Conservation (phyloP, 2,113 vertebrate genomes). For the Terrapene triunguis region DNA sequence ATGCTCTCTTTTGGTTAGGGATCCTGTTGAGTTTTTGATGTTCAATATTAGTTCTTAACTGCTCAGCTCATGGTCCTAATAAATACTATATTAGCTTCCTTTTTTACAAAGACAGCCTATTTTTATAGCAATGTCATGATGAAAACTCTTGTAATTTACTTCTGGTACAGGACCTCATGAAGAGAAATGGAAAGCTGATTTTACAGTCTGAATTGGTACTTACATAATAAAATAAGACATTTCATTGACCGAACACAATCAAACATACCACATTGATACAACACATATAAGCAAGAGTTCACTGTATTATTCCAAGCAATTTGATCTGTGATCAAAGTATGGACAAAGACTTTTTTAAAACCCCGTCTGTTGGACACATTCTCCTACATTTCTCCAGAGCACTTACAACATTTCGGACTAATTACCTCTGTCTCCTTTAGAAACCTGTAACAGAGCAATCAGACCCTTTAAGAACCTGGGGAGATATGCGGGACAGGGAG, state of each 20-base stretch:
- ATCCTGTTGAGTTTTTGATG: slow-evolving; percentile 28
- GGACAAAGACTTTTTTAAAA: slow-evolving; percentile 42
- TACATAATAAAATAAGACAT: slow-evolving; percentile 76
- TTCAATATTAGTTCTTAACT: slow-evolving; percentile 40
- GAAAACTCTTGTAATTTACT: slow-evolving; percentile 68
- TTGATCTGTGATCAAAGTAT: slow-evolving; percentile 65
- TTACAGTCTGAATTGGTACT: slow-evolving; percentile 69
- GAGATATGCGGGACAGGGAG: background rate
- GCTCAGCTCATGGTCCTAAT: slow-evolving; percentile 30
- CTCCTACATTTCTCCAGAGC: slow-evolving; percentile 23
- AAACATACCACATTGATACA: slow-evolving; percentile 66
- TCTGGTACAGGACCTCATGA: slow-evolving; percentile 61
- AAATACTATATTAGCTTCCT: slow-evolving; percentile 56
- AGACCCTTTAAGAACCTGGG: background rate
- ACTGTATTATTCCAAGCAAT: slow-evolving; percentile 54
- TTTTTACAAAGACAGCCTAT: slow-evolving; percentile 46
- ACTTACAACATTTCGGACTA: slow-evolving; percentile 39
- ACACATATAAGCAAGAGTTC: slow-evolving; percentile 58
- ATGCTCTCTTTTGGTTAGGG: background rate
- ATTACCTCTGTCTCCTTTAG: slow-evolving; percentile 18
- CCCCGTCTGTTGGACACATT: slow-evolving; percentile 24
- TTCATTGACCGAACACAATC: slow-evolving; percentile 63
- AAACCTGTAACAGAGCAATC: background rate
- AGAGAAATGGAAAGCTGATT: slow-evolving; percentile 72
- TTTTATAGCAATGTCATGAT: slow-evolving; percentile 37